Percentiles rank a stretch among this genome's conserved stretches.
Conservation (phyloP, 1,140 invertebrate genomes). For the Heliconius nattereri region DNA sequence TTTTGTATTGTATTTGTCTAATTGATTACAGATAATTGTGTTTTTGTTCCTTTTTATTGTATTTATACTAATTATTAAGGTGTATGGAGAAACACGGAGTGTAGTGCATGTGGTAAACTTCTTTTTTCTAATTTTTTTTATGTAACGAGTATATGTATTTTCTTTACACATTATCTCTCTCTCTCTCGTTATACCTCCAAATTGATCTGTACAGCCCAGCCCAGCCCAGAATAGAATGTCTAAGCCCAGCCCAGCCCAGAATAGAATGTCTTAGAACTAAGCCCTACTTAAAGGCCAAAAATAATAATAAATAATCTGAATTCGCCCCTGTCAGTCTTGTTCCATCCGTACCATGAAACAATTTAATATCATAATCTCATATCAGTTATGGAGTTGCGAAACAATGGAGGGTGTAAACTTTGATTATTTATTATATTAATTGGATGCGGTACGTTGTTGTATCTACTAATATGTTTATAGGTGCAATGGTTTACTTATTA, state of each 20-base stretch:
- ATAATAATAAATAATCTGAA: conserved; percentile 23
- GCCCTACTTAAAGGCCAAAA: background rate
- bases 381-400: conserved; percentile 23
- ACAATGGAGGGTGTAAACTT: conserved; percentile 36
- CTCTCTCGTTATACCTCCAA: too few relatives aligned
- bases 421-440: conserved; percentile 5
- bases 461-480: background rate
- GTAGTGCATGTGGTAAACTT: background rate
- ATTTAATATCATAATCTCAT: conserved; percentile 76
- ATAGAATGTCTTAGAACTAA: too few relatives aligned
- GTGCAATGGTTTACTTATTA: background rate
- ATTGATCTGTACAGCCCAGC: too few relatives aligned
- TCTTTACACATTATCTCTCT: too few relatives aligned
- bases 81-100: background rate
- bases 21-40: background rate
- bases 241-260: too few relatives aligned
- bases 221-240: too few relatives aligned
- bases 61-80: background rate
- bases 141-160: too few relatives aligned
- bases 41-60: background rate
- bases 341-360: conserved; percentile 53
- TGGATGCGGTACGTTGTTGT: background rate
- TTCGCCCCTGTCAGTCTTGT: conserved; percentile 37
- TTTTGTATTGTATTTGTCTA: conserved; percentile 28
- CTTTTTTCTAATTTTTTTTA: background rate